Base-by-base conservation (phyloP, 64 coral and sea anemone species). In the Stichodactyla helianthus region DNA sequence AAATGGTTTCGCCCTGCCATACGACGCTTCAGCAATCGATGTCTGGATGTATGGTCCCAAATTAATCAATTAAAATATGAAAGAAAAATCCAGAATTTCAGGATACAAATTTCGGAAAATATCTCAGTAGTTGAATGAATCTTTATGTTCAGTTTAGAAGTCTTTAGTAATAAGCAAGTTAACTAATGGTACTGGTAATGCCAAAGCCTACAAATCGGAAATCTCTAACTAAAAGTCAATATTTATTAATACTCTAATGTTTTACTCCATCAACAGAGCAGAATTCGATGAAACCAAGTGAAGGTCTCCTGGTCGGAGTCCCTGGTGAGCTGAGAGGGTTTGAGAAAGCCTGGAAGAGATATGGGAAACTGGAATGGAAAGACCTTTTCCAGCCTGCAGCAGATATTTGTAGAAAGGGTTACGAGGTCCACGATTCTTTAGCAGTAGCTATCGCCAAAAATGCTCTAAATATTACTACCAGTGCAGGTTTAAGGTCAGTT, bases 301-400 rank as follows among this genome's bases (percentile, higher is more conserved):
- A 95, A 71, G 93, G 93, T 4, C 63, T 92, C 57, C 65, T 95
- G 25, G 83, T 95, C 19, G 93, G 93, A 22, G 86, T 92, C 5
- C 93, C 93, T 18, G 93, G 93, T 27, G 93, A 95, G 10, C 25
- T 95, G 31, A 67, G 93, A 35, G 93, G 93, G 6, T 88, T 95
- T 23, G 93, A 95, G 77, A 89, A 76, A 31, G 93, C 93, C 0
- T 95, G 93, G 93, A 95, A 86, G 53, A 50, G 85, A 18, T 86
- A 82, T 83, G 93, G 93, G 26, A 87, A 79, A 2, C 82, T 89
- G 0, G 16, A 61, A 11, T 95, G 93, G 93, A 83, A 89, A 54
- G 90, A 89, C 3, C 86, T 95, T 19, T 95, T 95, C 50, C n/a
- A 50, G 14, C 93, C 93, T 67, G 93, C 93, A 15, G 87, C 90